These are phyloP conservation scores for Apis florea DNA, from an alignment of 1,140 invertebrate species.

Conservation along the genomic window DNA sequence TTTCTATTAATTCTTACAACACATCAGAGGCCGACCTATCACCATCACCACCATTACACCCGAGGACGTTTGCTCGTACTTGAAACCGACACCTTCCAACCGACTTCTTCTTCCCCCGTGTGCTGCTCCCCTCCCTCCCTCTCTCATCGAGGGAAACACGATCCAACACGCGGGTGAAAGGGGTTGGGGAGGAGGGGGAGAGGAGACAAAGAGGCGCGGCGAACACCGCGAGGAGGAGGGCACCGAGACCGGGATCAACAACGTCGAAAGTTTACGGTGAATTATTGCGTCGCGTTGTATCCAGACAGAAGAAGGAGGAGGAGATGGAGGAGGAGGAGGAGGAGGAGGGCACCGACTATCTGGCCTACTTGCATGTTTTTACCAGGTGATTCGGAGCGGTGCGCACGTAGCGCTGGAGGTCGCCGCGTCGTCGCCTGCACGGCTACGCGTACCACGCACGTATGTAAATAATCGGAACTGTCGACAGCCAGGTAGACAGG, in stretches of 20 bases:
- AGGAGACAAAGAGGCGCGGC: conserved; percentile 23
- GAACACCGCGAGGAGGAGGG: conserved; percentile 24
- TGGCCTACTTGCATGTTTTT: conserved; percentile 75
- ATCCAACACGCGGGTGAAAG: background rate
- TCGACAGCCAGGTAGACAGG: conserved; percentile 18
- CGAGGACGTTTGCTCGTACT: conserved; percentile 38
- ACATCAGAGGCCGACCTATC: background rate
- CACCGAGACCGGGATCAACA: conserved; percentile 61
- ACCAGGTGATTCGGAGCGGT: conserved; percentile 56
- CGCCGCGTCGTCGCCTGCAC: background rate
- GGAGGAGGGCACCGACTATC: conserved; percentile 63
- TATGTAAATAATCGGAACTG: conserved; percentile 50
- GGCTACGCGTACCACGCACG: conserved; percentile 33
- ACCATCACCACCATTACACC: background rate
- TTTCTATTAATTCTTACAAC: conserved; percentile 7
- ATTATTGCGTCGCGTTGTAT: conserved; percentile 72
- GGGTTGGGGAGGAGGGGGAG: conserved; percentile 2
- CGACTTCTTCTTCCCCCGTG: background rate
- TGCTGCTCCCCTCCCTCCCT: background rate
- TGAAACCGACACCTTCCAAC: conserved; percentile 15
- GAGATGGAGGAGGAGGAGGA: background rate
- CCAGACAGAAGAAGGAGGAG: conserved; percentile 40
- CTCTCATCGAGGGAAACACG: conserved; percentile 2
- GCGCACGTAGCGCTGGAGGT: conserved; percentile 31
- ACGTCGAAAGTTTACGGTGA: conserved; percentile 71